A percentile compares a stretch with the other conserved stretches of the same genome.
Evolutionary conservation across 2,113 vertebrate genomes (phyloP).

Genomic region (Mus musculus): GRCm39 chr8:78100501-78101000

Average conservation of each 20-base stretch:
- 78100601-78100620: not conserved
- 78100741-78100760: not conserved
- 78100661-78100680: too few species aligned
- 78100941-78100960: not conserved
- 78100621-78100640: not conserved
- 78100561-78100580: not conserved
- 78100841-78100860: not conserved
- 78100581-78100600: not conserved
- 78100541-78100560: not conserved
- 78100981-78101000: not conserved
- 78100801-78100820: not conserved
- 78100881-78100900: not conserved
- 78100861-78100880: too few species aligned
- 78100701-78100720: not conserved
- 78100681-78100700: not conserved
- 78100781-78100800: not conserved
- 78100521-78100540: too few species aligned
- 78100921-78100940: not conserved
- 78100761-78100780: not conserved
- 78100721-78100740: not conserved
- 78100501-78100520: not conserved
- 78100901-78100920: not conserved
- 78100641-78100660: not conserved
- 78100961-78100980: rapidly evolving
- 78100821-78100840: not conserved